Evolutionary conservation across 2,797 vertebrate genomes (phyloP), one percentile per base, ranked within the genome.

Genomic region (Danio jaintianensis): DNA sequence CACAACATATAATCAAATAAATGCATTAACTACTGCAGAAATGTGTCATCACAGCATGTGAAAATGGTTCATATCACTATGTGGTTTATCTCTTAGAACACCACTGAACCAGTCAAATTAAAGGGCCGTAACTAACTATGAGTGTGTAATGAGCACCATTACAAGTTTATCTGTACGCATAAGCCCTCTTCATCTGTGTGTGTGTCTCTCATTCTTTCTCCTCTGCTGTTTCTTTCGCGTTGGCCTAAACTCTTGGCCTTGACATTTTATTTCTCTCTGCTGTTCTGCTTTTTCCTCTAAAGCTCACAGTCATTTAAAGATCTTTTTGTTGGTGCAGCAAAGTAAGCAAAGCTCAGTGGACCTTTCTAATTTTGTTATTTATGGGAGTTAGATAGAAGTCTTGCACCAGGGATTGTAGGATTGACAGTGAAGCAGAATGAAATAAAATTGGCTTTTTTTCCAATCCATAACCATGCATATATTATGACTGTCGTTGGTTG

Each of bases 381-480:
- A 55, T 55, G 38, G 11, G 48, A 52, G 52, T 36, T 15, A 71
- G 52, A 42, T 6, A 18, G n/a, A 50, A 36, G 68, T 71, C 36
- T 20, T 70, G 11, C 50, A 70, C 38, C n/a, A 6, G n/a, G n/a
- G 50, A 43, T 15, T 9, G 68, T 55, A 16, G 10, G n/a, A 18
- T 8, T 71, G 68, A 42, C n/a, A 71, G n/a, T 42, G n/a, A 18
- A 71, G 38, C 47, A 52, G 47, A 55, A 55, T 71, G 4, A 69
- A 52, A 20, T 53, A 71, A 56, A 71, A n/a, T 6, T 43, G 16
- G 10, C 0, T 36, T 50, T 62, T 62, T 62, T n/a, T 16, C 7
- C 1, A 1, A 38, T 52, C 6, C 36, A n/a, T 52, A 52, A 69
- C 38, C 45, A n/a, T 13, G 42, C 16, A 22, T 50, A 50, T 36